phyloP scores from a whole-genome alignment of 2,888 invertebrate genomes.

The Harpagoxenus sublaevis region DNA sequence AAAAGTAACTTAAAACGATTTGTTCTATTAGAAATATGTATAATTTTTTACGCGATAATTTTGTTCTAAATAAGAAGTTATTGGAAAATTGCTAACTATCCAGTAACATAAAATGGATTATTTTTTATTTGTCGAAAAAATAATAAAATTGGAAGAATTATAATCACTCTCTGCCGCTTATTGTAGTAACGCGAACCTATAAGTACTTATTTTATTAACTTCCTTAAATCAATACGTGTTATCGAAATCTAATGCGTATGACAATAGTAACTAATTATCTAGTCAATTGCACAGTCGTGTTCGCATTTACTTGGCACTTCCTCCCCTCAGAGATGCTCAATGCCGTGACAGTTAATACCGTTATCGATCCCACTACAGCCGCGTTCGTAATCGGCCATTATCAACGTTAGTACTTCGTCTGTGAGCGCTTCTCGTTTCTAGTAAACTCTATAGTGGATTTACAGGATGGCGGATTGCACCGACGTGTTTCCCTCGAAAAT shows the following conservation, averaged over 20 bases:
- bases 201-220: not conserved
- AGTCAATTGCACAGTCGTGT: not conserved
- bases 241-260: not conserved
- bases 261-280: conserved; percentile 4
- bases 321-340: conserved; percentile 26
- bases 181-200: not conserved
- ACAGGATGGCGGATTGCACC: not conserved
- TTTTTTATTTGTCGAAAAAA: not conserved
- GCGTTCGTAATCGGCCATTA: conserved; percentile 20
- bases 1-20: not conserved
- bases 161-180: not conserved
- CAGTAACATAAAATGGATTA: not conserved
- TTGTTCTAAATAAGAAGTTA: not conserved
- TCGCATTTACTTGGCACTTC: conserved; percentile 16
- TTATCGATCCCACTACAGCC: conserved; percentile 20
- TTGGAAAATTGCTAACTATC: not conserved
- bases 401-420: conserved; percentile 33
- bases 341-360: conserved; percentile 18
- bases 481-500: conserved; percentile 27
- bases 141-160: not conserved
- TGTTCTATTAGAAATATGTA: not conserved
- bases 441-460: conserved; percentile 17
- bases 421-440: conserved; percentile 22
- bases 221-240: not conserved
- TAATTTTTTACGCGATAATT: not conserved